Conservation (phyloP, 2,113 vertebrate species). For the Hyaena hyaena region DNA sequence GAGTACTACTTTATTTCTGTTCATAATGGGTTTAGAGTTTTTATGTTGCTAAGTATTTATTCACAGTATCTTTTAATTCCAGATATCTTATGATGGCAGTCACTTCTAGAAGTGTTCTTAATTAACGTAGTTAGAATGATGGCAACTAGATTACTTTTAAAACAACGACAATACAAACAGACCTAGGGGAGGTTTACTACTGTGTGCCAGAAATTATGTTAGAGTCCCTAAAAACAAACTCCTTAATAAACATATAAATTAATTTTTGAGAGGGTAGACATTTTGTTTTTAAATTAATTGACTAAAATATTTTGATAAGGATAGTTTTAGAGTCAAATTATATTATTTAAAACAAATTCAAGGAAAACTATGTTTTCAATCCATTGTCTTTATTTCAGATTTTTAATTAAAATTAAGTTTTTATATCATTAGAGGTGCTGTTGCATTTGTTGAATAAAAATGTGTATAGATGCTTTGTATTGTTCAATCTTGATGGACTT, state of each 20-base stretch:
- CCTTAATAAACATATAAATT: constrained; percentile 25
- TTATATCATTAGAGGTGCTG: neutral
- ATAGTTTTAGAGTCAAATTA: constrained; percentile 8
- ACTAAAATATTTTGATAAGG: constrained; percentile 53
- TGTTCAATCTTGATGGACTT: constrained; percentile 51
- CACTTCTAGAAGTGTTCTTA: neutral
- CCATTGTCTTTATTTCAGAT: constrained; percentile 29
- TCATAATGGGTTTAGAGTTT: constrained; percentile 16
- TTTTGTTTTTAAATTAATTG: constrained; percentile 48
- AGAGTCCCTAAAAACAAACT: constrained; percentile 20
- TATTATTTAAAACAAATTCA: constrained; percentile 54
- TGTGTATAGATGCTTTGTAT: constrained; percentile 37
- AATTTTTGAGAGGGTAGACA: constrained; percentile 8
- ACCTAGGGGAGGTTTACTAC: constrained; percentile 21
- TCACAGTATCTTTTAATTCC: constrained; percentile 28
- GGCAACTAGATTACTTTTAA: constrained; percentile 24
- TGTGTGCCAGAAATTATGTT: neutral
- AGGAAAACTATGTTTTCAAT: constrained; percentile 44
- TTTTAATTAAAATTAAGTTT: constrained; percentile 49
- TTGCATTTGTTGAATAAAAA: constrained; percentile 39
- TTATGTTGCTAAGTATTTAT: constrained; percentile 42
- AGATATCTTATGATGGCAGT: neutral
- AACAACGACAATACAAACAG: constrained; percentile 38
- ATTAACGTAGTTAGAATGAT: constrained; percentile 12
- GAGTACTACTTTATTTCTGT: constrained; percentile 10